These are phyloP conservation scores for Pandemis cinnamomeana DNA, from an alignment of 2,888 invertebrate genomes.

Conservation along the genomic window DNA sequence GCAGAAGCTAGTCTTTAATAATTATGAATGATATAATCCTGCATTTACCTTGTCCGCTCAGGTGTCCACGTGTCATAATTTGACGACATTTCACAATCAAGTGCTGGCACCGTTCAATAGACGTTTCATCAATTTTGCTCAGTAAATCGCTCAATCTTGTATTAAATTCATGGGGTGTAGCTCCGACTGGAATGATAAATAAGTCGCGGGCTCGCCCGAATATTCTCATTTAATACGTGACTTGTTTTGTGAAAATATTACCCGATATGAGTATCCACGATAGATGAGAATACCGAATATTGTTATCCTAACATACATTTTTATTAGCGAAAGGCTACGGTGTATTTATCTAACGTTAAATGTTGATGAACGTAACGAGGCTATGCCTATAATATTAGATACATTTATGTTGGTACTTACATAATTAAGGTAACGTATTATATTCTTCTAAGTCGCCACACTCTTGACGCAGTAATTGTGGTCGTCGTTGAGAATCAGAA, in stretches of 20 bases:
- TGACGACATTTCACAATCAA: slow-evolving; percentile 70
- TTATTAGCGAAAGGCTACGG: slow-evolving; percentile 56
- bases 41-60: slow-evolving; percentile 22
- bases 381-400: not conserved
- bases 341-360: slow-evolving; percentile 3
- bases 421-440: too few relatives aligned
- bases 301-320: slow-evolving; percentile 76
- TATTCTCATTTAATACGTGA: slow-evolving; percentile 85
- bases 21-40: too few relatives aligned
- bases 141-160: slow-evolving; percentile 84
- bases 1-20: too few relatives aligned
- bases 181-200: slow-evolving; percentile 83
- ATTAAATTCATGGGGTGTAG: slow-evolving; percentile 84
- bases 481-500: too few relatives aligned
- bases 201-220: slow-evolving; percentile 81
- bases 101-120: slow-evolving; percentile 77
- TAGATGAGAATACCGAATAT: slow-evolving; percentile 65
- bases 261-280: slow-evolving; percentile 77
- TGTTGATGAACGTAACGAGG: not conserved
- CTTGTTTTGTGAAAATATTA: slow-evolving; percentile 79
- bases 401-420: too few relatives aligned
- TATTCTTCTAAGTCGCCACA: too few relatives aligned
- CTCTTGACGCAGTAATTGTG: too few relatives aligned
- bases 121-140: slow-evolving; percentile 83
- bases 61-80: slow-evolving; percentile 41